phyloP scores from a whole-genome alignment of 2,113 vertebrate species.

The Gymnorhina tibicen region DNA sequence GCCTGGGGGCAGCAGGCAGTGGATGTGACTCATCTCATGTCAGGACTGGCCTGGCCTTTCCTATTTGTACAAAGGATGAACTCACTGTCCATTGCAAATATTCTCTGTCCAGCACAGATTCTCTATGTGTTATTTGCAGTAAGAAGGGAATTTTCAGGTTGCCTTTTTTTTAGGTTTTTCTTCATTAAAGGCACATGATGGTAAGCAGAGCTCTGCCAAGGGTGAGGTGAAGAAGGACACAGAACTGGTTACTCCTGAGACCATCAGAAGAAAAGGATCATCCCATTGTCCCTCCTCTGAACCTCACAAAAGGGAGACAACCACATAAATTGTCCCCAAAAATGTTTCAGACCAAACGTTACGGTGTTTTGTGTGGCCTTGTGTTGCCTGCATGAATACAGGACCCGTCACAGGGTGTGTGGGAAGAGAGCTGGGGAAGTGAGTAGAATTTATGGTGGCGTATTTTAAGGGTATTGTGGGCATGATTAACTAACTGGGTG shows the following conservation, averaged over 20 bases:
- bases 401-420: rapidly evolving
- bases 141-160: background rate
- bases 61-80: background rate
- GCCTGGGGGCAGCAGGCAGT: background rate
- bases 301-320: background rate
- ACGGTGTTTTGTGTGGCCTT: background rate
- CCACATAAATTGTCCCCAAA: background rate
- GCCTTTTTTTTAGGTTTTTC: background rate
- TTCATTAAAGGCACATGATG: background rate
- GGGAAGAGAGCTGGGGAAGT: background rate
- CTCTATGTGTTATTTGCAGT: background rate
- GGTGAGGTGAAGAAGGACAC: background rate
- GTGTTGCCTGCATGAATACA: background rate
- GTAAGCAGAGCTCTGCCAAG: background rate
- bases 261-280: background rate
- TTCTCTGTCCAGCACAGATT: background rate
- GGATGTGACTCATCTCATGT: background rate
- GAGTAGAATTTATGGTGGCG: background rate
- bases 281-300: background rate
- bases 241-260: background rate
- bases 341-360: background rate
- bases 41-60: background rate
- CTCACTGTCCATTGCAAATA: background rate
- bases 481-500: background rate
- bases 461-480: background rate